Evolutionary conservation across 1,140 invertebrate species (phyloP).

Genomic region (Neotoxoptera formosana): DNA sequence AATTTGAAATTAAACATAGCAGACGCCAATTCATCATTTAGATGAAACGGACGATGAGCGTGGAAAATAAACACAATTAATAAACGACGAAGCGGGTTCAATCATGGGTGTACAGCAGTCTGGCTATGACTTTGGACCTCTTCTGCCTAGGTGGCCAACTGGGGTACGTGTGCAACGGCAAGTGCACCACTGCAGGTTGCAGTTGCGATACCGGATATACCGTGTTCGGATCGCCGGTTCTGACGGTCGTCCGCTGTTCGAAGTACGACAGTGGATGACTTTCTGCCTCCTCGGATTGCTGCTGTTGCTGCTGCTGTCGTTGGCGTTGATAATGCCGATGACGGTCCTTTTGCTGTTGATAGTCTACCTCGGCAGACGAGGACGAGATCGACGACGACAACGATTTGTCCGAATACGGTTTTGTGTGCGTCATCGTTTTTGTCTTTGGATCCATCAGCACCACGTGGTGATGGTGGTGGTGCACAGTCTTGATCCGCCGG

Average conservation of each 20-base stretch:
- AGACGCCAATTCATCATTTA: too few species aligned
- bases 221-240: too few species aligned
- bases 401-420: neutral
- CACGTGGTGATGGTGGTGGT: conserved; percentile 35
- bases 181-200: too few species aligned
- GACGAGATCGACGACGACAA: neutral
- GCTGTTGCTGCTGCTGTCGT: neutral
- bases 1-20: neutral
- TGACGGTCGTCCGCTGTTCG: neutral
- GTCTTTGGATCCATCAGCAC: conserved; percentile 20
- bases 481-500: neutral
- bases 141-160: neutral
- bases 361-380: neutral
- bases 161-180: neutral
- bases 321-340: neutral
- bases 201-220: neutral
- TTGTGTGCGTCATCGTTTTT: neutral
- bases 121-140: neutral
- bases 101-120: neutral
- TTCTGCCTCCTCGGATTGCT: neutral
- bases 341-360: neutral
- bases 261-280: neutral
- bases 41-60: neutral
- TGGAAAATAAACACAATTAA: neutral
- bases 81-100: neutral